Evolutionary conservation across 2,888 invertebrate genomes (phyloP).

Genomic region (Lordiphosa andalusiaca): DNA sequence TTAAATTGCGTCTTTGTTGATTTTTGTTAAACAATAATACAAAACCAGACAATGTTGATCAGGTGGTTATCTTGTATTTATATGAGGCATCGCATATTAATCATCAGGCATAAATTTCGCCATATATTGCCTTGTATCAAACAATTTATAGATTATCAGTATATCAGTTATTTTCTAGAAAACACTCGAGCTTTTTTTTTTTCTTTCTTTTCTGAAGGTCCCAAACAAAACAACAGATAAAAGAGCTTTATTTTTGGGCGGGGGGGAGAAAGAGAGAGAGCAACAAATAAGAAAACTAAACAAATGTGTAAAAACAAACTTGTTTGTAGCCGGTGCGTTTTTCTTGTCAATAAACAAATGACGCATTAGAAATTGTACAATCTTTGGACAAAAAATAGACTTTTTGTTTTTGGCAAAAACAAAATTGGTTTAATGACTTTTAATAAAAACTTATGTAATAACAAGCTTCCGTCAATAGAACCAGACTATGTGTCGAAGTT

Average conservation of each 20-base stretch:
- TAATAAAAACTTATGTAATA: too few relatives aligned
- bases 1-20: constrained; percentile 51
- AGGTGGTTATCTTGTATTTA: constrained; percentile 38
- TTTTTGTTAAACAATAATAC: constrained; percentile 58
- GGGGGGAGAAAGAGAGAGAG: constrained; percentile 1
- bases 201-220: not conserved
- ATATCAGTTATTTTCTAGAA: constrained; percentile 2
- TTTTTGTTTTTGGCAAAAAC: not conserved
- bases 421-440: too few relatives aligned
- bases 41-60: constrained; percentile 39
- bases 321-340: constrained; percentile 26
- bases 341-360: constrained; percentile 30
- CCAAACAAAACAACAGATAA: constrained; percentile 25
- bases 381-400: constrained; percentile 20
- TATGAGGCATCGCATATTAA: constrained; percentile 25
- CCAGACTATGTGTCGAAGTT: too few relatives aligned
- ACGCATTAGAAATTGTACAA: constrained; percentile 26
- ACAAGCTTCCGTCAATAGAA: too few relatives aligned
- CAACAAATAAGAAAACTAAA: constrained; percentile 16
- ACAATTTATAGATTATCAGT: not conserved
- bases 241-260: constrained; percentile 17
- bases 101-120: constrained; percentile 27
- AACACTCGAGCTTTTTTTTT: not conserved
- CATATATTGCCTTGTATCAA: constrained; percentile 12
- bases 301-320: constrained; percentile 28